Base-by-base conservation (phyloP, 2,113 vertebrate species). In the Stercorarius parasiticus region DNA sequence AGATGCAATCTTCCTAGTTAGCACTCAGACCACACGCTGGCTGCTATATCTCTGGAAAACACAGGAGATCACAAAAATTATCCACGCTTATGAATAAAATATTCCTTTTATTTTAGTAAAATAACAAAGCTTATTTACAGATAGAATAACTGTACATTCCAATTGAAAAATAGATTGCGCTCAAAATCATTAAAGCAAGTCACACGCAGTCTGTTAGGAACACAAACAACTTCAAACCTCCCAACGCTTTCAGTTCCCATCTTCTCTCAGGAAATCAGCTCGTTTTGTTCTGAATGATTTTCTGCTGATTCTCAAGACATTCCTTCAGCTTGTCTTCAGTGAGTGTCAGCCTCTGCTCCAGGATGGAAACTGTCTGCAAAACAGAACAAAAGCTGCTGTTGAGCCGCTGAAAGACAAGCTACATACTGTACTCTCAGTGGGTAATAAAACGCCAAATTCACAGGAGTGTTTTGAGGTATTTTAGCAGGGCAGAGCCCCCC, bases 311-410 rank as follows among this genome's bases (percentile, higher is more conserved):
- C 94, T 99, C 98, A 95, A 99, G 98, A 88, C 99, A 99, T 97
- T 99, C 99, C 97, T 99, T 99, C 96, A 99, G 98, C 94, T 99
- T 99, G 98, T 99, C 99, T 97, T 99, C 99, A 0, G 99, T 99
- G 95, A 99, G 98, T 0, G 99, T 99, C 98, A 99, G 97, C 72
- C 99, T 98, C 98, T 99, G 99, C 97, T 99, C 99, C 92, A 99
- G 97, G 95, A 99, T 98, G 77, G 97, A 98, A 86, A 99, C 98
- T 0, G 98, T 98, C 98, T 99, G 97, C 55, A 97, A 97, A 87
- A 93, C 86, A 92, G 88, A 85, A 77, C 5, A 16, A 22, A 62
- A 85, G 74, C 47, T 78, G 70, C 58, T 52, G 29, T 53, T 91
- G 38, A 95, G 55, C 42, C 15, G 27, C 84, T 62, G 32, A 61